Base-by-base conservation (phyloP, 2,888 invertebrate genomes). In the Drosophila anceps region DNA sequence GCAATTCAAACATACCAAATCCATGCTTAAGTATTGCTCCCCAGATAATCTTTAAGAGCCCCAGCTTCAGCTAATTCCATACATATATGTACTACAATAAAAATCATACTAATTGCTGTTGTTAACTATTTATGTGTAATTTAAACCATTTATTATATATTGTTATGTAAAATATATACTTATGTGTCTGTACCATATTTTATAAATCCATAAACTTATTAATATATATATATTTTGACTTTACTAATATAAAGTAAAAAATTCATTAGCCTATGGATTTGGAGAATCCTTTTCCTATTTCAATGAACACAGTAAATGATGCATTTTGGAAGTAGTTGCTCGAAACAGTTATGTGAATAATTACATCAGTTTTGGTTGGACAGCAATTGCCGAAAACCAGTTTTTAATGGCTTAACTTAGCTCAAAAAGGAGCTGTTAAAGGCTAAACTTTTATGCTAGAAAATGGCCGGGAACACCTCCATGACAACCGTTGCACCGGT, bases 1-100 rank as follows among this genome's bases (percentile, higher is more conserved):
- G 4, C 94, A 95, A 44, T 94, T 95, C 69, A 95, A 95, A 67
- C 95, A 96, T 85, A 95, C 95, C 24, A 93, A 94, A 81, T 91
- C 92, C 29, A 97, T 97, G 97, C 95, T 97, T 0, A 96, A 96
- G 85, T 94, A 94, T 91, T 96, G 95, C 0, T 97, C 96, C 90
- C 95, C 83, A 24, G 92, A 92, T 41, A 92, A 92, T 61, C 89
- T 90, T 55, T 92, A 91, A 86, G 29, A n/a, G 20, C 7, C 24
- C 20, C 15, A 35, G 35, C 24, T 35, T 35, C n/a, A 4, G 24
- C 15, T 61, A 39, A 65, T 71, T 69, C 53, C 68, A 64, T 64
- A 60, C n/a, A n/a, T n/a, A n/a, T n/a, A n/a, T n/a, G n/a, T 37
- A 46, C 18, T 20, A 54, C 10, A 39, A 24, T 27, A 15, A 41